These are phyloP conservation scores for Sebastes matsubarae DNA, from an alignment of 2,797 vertebrate species.

Conservation along the genomic window DNA sequence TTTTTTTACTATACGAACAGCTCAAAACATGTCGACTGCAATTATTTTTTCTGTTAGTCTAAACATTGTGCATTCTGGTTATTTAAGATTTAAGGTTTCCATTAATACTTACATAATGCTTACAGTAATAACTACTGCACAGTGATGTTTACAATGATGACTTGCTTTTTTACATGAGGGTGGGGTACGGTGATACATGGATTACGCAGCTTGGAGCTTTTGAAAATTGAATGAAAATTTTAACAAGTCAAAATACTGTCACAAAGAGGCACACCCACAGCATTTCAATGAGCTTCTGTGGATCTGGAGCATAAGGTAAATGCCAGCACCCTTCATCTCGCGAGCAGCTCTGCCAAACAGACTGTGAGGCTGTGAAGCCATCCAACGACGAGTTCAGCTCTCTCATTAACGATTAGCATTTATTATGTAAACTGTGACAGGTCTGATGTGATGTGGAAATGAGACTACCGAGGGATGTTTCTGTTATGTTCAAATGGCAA, in stretches of 20 bases:
- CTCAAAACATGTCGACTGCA: not conserved
- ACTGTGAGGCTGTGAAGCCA: constrained; percentile 42
- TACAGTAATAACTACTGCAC: not conserved
- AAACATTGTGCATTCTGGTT: not conserved
- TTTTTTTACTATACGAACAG: not conserved
- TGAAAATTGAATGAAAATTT: constrained; percentile 74
- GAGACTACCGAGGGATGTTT: constrained; percentile 10
- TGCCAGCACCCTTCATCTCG: constrained; percentile 65
- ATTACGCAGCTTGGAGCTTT: constrained; percentile 58
- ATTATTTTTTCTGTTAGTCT: not conserved
- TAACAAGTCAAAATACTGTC: constrained; percentile 65
- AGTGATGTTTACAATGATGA: not conserved
- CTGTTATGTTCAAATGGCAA: constrained; percentile 31
- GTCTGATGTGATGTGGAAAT: constrained; percentile 43
- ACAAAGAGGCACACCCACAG: constrained; percentile 61
- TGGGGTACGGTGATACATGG: constrained; percentile 13
- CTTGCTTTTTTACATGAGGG: constrained; percentile 7
- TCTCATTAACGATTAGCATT: constrained; percentile 52
- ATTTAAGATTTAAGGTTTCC: not conserved
- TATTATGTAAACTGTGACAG: constrained; percentile 50
- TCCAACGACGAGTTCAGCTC: constrained; percentile 41
- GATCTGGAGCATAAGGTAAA: constrained; percentile 59
- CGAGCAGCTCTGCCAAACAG: constrained; percentile 50
- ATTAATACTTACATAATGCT: not conserved
- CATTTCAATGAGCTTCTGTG: constrained; percentile 72